These are phyloP conservation scores for Hylaeus volcanicus DNA, from an alignment of 1,140 invertebrate species.

Conservation along the genomic window DNA sequence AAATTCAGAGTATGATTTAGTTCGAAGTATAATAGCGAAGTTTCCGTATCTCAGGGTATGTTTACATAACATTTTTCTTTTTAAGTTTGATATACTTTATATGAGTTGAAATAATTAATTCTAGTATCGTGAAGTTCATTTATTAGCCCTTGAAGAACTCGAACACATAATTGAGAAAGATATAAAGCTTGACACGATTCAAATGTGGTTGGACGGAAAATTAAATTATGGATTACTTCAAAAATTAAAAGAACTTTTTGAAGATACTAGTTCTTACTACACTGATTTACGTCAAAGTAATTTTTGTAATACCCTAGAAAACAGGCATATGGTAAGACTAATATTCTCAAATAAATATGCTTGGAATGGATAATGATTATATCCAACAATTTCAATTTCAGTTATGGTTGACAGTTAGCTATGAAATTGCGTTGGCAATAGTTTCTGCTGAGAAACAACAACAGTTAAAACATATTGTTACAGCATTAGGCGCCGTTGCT, in stretches of 20 bases:
- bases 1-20: conserved; percentile 51
- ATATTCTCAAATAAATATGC: neutral
- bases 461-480: conserved; percentile 65
- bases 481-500: conserved; percentile 59
- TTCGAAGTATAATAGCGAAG: conserved; percentile 62
- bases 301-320: conserved; percentile 31
- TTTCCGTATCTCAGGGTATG: conserved; percentile 64
- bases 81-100: conserved; percentile 12
- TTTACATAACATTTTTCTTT: conserved; percentile 4
- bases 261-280: conserved; percentile 50
- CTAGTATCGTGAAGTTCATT: conserved; percentile 62
- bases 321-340: conserved; percentile 51
- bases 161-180: conserved; percentile 33
- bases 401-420: conserved; percentile 68
- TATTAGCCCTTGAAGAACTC: conserved; percentile 63
- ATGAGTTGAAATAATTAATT: neutral
- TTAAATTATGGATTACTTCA: conserved; percentile 57
- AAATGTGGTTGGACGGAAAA: conserved; percentile 59
- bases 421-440: conserved; percentile 69
- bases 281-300: conserved; percentile 49
- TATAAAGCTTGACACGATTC: conserved; percentile 46
- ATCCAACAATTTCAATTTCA: conserved; percentile 40
- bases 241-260: conserved; percentile 50
- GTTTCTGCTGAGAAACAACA: conserved; percentile 53
- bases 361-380: neutral